Evolutionary conservation across 2,797 vertebrate genomes (phyloP).

Genomic region (Carcharodon carcharias): DNA sequence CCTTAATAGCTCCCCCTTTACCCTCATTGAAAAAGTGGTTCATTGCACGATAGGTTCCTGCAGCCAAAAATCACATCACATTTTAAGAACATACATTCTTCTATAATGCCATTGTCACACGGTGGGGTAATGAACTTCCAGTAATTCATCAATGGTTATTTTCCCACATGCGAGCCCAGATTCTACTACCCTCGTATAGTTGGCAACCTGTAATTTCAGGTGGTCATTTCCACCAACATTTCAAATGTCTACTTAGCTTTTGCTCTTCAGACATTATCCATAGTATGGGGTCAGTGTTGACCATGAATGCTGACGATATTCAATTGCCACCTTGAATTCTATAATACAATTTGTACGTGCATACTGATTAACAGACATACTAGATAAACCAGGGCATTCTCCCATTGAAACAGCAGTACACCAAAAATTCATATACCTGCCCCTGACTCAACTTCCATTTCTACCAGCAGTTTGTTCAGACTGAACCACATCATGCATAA

Average conservation of each 20-base stretch:
- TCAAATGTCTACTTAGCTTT: neutral
- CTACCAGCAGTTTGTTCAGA: neutral
- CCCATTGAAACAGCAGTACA: neutral
- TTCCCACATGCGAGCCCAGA: neutral
- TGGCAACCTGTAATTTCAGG: neutral
- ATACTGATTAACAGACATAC: neutral
- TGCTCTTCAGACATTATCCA: neutral
- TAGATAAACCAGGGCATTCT: neutral
- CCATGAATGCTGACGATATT: neutral
- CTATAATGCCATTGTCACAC: neutral
- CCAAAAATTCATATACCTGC: neutral
- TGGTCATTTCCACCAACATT: neutral
- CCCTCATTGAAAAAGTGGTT: neutral
- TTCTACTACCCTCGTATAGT: neutral
- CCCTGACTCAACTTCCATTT: neutral
- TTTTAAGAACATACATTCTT: neutral
- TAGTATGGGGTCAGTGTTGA: neutral
- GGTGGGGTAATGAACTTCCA: neutral
- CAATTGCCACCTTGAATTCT: neutral
- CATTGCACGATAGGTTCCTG: neutral
- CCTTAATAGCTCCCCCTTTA: neutral
- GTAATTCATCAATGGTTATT: neutral
- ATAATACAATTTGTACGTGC: neutral
- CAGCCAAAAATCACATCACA: neutral
- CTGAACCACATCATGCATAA: neutral